Percentiles rank a stretch among this genome's conserved stretches.
phyloP scores from a whole-genome alignment of 2,888 invertebrate genomes.

The Embidobia sp. region DNA sequence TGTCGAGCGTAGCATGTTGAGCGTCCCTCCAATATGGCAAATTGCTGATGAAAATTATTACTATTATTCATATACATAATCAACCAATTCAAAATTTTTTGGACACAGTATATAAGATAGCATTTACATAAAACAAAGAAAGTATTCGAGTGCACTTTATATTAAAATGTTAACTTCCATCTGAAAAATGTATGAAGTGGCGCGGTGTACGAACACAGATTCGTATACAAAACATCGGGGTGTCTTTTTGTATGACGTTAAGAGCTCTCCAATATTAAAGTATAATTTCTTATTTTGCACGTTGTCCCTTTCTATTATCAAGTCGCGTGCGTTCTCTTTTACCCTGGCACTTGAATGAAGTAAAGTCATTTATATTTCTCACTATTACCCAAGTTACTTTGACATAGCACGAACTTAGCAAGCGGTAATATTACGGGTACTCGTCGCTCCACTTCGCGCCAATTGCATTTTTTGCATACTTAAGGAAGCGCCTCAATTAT shows the following conservation, averaged over 20 bases:
- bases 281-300: slow-evolving; percentile 53
- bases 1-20: too few relatives aligned
- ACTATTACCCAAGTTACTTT: slow-evolving; percentile 59
- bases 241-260: slow-evolving; percentile 34
- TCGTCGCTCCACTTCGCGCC: slow-evolving; percentile 51
- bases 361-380: slow-evolving; percentile 53
- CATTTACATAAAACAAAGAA: too few relatives aligned
- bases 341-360: slow-evolving; percentile 39
- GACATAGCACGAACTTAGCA: slow-evolving; percentile 53
- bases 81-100: too few relatives aligned
- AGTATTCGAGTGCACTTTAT: too few relatives aligned
- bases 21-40: too few relatives aligned
- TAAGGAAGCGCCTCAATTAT: slow-evolving; percentile 59
- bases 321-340: slow-evolving; percentile 25
- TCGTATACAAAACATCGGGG: slow-evolving; percentile 19
- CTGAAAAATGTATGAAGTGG: slow-evolving; percentile 2
- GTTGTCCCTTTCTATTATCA: slow-evolving; percentile 29
- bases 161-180: too few relatives aligned
- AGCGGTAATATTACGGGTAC: slow-evolving; percentile 45
- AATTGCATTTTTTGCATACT: slow-evolving; percentile 62
- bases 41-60: too few relatives aligned
- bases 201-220: slow-evolving; percentile 1
- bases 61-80: too few relatives aligned
- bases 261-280: slow-evolving; percentile 45
- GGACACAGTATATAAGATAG: too few relatives aligned